Percentiles rank a stretch among this genome's conserved stretches.
Evolutionary conservation across 2,797 vertebrate genomes (phyloP).

Genomic region (Myripristis murdjan): DNA sequence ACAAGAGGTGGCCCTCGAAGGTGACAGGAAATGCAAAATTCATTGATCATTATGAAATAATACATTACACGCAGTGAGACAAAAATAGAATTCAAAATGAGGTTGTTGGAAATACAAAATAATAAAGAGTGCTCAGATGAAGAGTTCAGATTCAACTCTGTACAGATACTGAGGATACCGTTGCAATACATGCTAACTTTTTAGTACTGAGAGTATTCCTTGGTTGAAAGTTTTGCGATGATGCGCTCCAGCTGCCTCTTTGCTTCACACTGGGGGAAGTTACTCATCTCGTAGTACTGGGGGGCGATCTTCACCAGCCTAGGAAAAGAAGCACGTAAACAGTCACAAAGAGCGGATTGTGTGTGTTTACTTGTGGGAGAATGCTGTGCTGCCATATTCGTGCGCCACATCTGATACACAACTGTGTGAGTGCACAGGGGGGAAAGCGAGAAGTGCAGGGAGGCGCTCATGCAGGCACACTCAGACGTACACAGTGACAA

Average conservation of each 20-base stretch:
- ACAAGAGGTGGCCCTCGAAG: slow-evolving; percentile 1
- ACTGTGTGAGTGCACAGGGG: neutral
- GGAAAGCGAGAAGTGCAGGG: neutral
- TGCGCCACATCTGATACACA: neutral
- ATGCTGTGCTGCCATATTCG: slow-evolving; percentile 33
- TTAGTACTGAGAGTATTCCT: slow-evolving; percentile 98
- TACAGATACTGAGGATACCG: slow-evolving; percentile 38
- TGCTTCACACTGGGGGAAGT: slow-evolving; percentile 98
- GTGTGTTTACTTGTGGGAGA: slow-evolving; percentile 55
- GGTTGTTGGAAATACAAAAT: slow-evolving; percentile 56
- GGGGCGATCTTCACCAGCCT: slow-evolving; percentile 98
- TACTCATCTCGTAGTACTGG: slow-evolving; percentile 98
- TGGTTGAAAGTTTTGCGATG: slow-evolving; percentile 95
- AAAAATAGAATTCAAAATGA: slow-evolving; percentile 57
- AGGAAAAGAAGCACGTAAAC: slow-evolving; percentile 72
- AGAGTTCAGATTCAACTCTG: slow-evolving; percentile 79
- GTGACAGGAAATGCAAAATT: slow-evolving; percentile 3
- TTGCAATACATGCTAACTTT: slow-evolving; percentile 55
- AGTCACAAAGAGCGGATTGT: slow-evolving; percentile 60
- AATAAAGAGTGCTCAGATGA: slow-evolving; percentile 18
- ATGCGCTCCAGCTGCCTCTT: slow-evolving; percentile 98
- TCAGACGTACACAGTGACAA: slow-evolving; percentile 5
- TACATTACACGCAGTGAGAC: slow-evolving; percentile 45
- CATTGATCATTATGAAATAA: slow-evolving; percentile 36
- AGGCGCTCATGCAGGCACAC: neutral